Evolutionary conservation across 2,113 vertebrate species (phyloP).

Genomic region (Xenopus tropicalis): DNA sequence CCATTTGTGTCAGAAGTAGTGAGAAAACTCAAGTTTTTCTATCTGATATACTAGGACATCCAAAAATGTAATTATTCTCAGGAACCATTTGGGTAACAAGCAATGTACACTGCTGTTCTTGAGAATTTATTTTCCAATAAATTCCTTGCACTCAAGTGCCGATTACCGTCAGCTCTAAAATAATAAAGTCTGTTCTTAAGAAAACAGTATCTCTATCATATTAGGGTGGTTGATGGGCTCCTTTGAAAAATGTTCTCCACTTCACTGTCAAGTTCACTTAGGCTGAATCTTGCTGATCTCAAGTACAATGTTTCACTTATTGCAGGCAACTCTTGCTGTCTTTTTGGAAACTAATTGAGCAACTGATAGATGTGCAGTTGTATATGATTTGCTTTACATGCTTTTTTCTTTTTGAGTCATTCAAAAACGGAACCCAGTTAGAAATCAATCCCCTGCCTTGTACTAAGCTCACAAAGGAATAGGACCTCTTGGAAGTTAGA

Average conservation of each 20-base stretch:
- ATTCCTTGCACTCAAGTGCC: constrained; percentile 25
- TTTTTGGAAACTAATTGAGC: constrained; percentile 29
- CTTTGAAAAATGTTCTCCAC: constrained; percentile 28
- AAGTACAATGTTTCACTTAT: neutral
- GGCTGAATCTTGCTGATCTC: constrained; percentile 28
- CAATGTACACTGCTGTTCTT: constrained; percentile 14
- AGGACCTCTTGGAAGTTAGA: too few relatives aligned
- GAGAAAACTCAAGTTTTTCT: too few relatives aligned
- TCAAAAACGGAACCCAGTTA: constrained; percentile 3
- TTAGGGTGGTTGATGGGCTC: constrained; percentile 9
- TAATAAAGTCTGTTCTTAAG: constrained; percentile 31
- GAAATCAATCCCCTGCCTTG: constrained; percentile 12
- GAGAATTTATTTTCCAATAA: constrained; percentile 30
- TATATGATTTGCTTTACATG: neutral
- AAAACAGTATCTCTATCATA: constrained; percentile 18
- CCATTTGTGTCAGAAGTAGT: too few relatives aligned
- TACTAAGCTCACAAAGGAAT: neutral
- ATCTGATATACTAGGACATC: too few relatives aligned
- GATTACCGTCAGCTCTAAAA: constrained; percentile 20
- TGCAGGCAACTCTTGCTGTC: constrained; percentile 12
- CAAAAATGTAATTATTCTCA: constrained; percentile 21
- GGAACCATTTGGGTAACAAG: neutral
- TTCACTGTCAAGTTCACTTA: constrained; percentile 44
- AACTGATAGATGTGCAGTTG: constrained; percentile 27
- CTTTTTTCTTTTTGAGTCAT: neutral